Evolutionary conservation across 23 tunicate genomes (phyloP).

Genomic region (Pegea sp.): DNA sequence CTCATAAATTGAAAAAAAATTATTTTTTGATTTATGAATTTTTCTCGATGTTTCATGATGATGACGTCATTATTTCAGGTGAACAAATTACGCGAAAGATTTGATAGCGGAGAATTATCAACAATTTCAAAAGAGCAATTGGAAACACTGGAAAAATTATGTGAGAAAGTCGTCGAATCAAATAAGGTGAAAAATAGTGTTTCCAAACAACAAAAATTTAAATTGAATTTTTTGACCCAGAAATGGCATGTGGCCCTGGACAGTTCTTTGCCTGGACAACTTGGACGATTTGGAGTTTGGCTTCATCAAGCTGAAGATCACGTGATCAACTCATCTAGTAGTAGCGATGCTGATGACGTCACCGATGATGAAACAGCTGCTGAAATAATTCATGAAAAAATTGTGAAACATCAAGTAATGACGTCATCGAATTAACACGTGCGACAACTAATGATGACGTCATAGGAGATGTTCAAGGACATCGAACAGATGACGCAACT

Average conservation of each 20-base stretch:
- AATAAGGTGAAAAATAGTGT: too few relatives aligned
- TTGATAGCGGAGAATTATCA: slow-evolving; percentile 16
- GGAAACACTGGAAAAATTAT: too few relatives aligned
- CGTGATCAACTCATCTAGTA: too few relatives aligned
- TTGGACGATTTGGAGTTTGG: slow-evolving; percentile 61
- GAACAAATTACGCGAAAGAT: slow-evolving; percentile 29
- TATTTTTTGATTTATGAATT: too few relatives aligned
- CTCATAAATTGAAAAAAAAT: too few relatives aligned
- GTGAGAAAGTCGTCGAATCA: too few relatives aligned
- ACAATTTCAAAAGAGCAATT: slow-evolving; percentile 29
- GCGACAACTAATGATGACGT: neutral
- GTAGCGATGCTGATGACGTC: slow-evolving; percentile 6
- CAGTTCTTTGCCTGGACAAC: slow-evolving; percentile 70
- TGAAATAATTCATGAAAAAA: slow-evolving; percentile 12
- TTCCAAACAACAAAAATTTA: neutral
- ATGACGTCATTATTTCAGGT: too few relatives aligned
- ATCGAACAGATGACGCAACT: slow-evolving; percentile 34
- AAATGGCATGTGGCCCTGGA: slow-evolving; percentile 77
- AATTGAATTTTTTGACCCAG: slow-evolving; percentile 9
- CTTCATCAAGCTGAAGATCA: slow-evolving; percentile 72
- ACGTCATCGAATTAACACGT: neutral
- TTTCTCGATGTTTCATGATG: too few relatives aligned
- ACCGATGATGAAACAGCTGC: slow-evolving; percentile 26
- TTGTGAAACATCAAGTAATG: slow-evolving; percentile 47
- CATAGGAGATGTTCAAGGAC: slow-evolving; percentile 51